Conservation (phyloP, 2,797 vertebrate species). For the Chelidonichthys spinosus region DNA sequence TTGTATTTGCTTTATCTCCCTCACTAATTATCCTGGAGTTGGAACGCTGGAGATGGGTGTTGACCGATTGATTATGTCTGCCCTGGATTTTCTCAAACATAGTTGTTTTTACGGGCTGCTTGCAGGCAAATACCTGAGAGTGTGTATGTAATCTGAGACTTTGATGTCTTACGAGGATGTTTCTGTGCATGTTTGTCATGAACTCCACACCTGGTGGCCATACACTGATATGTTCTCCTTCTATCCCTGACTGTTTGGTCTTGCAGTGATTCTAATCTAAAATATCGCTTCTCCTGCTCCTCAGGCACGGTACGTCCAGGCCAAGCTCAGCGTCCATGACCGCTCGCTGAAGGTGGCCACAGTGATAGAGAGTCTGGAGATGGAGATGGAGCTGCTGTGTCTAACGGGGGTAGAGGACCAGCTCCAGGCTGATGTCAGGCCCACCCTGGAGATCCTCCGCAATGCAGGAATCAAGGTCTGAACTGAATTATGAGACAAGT, state of each 20-base stretch:
- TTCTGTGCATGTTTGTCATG: not conserved
- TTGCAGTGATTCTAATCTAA: conserved; percentile 17
- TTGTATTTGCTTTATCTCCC: conserved; percentile 86
- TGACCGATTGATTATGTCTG: conserved; percentile 50
- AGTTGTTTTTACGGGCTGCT: not conserved
- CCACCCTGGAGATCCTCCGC: conserved; percentile 95
- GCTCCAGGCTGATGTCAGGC: conserved; percentile 93
- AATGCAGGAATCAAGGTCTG: conserved; percentile 97
- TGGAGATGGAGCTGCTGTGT: conserved; percentile 98
- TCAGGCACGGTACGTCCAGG: conserved; percentile 94
- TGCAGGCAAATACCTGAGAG: conserved; percentile 9
- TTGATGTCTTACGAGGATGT: not conserved
- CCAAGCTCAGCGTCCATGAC: conserved; percentile 97
- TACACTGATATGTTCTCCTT: not conserved
- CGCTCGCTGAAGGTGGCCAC: conserved; percentile 97
- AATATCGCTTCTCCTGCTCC: conserved; percentile 11
- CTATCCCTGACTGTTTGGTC: not conserved
- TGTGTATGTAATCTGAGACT: not conserved
- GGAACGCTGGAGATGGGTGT: conserved; percentile 58
- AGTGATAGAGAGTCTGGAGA: conserved; percentile 97
- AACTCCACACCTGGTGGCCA: conserved; percentile 15
- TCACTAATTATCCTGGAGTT: conserved; percentile 60
- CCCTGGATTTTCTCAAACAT: conserved; percentile 12
- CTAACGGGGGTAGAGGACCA: conserved; percentile 97
- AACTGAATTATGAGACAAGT: not conserved